phyloP scores from a whole-genome alignment of 2,888 invertebrate genomes.

The Galerucella pusilla region DNA sequence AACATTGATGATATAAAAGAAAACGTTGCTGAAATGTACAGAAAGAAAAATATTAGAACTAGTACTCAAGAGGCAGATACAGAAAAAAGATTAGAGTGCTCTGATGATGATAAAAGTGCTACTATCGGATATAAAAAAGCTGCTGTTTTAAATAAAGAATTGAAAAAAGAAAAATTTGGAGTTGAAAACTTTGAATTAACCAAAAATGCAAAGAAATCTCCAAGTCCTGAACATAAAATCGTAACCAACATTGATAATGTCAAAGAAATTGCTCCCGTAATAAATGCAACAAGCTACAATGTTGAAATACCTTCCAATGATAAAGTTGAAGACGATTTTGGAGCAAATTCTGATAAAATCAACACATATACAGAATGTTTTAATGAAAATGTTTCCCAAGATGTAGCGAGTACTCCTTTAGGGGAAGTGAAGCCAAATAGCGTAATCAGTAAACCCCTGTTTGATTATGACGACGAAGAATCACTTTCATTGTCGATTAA shows the following conservation, averaged over 20 bases:
- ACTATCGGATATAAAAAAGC: not conserved
- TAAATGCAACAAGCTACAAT: no score
- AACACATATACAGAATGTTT: no score
- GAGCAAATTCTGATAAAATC: no score
- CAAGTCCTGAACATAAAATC: not conserved
- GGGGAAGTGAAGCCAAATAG: not conserved
- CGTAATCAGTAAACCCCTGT: not conserved
- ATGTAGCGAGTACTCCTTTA: not conserved
- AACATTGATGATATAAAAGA: no score
- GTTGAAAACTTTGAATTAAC: not conserved
- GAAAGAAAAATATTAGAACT: not conserved
- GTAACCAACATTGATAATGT: no score
- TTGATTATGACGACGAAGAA: slow-evolving; percentile 22
- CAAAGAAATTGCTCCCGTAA: no score
- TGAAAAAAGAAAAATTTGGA: not conserved
- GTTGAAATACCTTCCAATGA: no score
- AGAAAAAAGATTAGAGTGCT: not conserved
- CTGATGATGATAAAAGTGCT: not conserved
- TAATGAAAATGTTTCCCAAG: no score
- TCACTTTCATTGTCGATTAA: slow-evolving; percentile 8
- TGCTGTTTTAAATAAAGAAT: not conserved
- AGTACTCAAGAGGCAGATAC: not conserved
- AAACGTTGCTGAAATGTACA: no score
- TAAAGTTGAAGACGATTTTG: no score
- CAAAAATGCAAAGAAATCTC: not conserved